Conservation (phyloP, 2,888 invertebrate species). For the Iselma pallidipennis region DNA sequence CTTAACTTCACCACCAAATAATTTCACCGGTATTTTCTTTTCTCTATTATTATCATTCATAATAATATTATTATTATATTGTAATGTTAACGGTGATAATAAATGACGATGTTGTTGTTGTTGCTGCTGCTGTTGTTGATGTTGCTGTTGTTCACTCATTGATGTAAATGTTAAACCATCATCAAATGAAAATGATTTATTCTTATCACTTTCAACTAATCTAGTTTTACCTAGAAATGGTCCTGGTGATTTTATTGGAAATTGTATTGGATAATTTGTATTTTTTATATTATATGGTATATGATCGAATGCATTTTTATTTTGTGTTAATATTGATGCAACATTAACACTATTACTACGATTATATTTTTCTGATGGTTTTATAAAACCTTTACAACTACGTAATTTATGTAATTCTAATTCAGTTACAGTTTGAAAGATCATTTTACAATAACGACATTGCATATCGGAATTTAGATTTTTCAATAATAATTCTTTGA, state of each 20-base stretch:
- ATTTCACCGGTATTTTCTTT: constrained; percentile 59
- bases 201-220: constrained; percentile 66
- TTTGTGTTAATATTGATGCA: constrained; percentile 55
- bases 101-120: constrained; percentile 34
- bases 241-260: constrained; percentile 78
- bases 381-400: constrained; percentile 71
- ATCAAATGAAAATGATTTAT: constrained; percentile 55
- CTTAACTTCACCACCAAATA: constrained; percentile 80
- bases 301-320: constrained; percentile 55
- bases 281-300: constrained; percentile 43
- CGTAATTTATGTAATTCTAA: constrained; percentile 78
- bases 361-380: constrained; percentile 51
- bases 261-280: constrained; percentile 42
- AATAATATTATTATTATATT: background rate
- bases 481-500: constrained; percentile 80
- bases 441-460: constrained; percentile 77
- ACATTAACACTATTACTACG: constrained; percentile 56
- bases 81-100: constrained; percentile 44
- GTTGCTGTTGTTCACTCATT: constrained; percentile 19
- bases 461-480: constrained; percentile 67
- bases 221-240: constrained; percentile 82
- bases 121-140: constrained; percentile 18
- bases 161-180: constrained; percentile 39
- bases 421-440: constrained; percentile 79
- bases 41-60: constrained; percentile 35